Conservation (phyloP, 1,140 invertebrate genomes). For the Lethrus apterus region DNA sequence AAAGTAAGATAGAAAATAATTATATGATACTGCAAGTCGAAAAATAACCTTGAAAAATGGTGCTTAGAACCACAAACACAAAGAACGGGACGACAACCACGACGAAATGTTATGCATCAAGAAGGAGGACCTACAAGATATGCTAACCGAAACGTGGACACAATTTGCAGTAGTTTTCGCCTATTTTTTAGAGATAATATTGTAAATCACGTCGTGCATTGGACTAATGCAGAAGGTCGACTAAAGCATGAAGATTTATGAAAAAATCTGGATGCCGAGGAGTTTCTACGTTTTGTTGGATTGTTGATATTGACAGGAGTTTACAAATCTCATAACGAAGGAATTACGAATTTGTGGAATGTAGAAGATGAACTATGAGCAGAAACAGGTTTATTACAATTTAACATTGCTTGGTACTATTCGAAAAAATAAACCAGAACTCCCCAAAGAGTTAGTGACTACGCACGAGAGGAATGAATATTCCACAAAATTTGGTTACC, state of each 20-base stretch:
- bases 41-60: constrained; percentile 13
- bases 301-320: constrained; percentile 8
- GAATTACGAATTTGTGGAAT: constrained; percentile 8
- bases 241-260: constrained; percentile 9
- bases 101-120: constrained; percentile 11
- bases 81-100: constrained; percentile 7
- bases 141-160: constrained; percentile 10
- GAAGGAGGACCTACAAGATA: constrained; percentile 10
- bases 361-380: constrained; percentile 3
- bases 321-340: constrained; percentile 9
- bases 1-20: neutral
- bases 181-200: constrained; percentile 10
- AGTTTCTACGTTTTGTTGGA: constrained; percentile 10
- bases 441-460: constrained; percentile 6
- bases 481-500: constrained; percentile 12
- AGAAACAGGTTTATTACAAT: constrained; percentile 7
- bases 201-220: constrained; percentile 10
- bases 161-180: constrained; percentile 6
- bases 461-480: neutral
- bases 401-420: constrained; percentile 11
- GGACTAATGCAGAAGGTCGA: constrained; percentile 5
- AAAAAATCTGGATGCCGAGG: constrained; percentile 7
- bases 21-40: constrained; percentile 1
- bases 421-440: constrained; percentile 14
- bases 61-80: constrained; percentile 2